These are phyloP conservation scores for Hippotragus niger DNA, from an alignment of 2,113 vertebrate genomes.

Conservation along the genomic window DNA sequence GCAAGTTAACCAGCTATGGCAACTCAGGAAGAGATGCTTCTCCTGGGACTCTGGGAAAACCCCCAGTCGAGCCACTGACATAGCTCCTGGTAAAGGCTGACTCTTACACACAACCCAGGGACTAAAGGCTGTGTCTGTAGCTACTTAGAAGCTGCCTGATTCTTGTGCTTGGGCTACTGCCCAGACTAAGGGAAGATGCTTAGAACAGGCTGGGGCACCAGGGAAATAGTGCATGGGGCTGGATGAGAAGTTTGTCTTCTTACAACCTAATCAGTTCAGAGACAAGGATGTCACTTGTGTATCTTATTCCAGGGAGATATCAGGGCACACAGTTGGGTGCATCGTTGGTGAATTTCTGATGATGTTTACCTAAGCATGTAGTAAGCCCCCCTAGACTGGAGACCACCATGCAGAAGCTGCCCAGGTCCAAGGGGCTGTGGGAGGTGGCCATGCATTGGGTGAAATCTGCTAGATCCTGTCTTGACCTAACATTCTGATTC, in stretches of 20 bases:
- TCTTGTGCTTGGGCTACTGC: accelerated
- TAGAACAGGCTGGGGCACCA: neutral
- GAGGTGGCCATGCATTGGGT: neutral
- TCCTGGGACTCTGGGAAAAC: neutral
- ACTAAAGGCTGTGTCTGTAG: neutral
- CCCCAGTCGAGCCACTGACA: no score
- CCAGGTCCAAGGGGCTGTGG: accelerated
- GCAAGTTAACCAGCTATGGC: neutral
- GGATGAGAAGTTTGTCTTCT: neutral
- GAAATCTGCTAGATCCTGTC: neutral
- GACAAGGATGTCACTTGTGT: neutral
- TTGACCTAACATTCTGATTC: neutral
- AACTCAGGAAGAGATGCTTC: neutral
- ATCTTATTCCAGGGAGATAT: neutral
- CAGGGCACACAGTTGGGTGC: accelerated
- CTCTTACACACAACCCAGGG: neutral
- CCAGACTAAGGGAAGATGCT: neutral
- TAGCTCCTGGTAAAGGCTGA: neutral
- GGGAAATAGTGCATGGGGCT: accelerated
- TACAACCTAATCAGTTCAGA: neutral
- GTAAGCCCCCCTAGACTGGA: neutral
- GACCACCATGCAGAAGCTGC: neutral
- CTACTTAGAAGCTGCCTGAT: neutral
- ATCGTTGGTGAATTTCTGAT: neutral
- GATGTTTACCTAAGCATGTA: accelerated